Conservation (phyloP, 2,113 vertebrate genomes). For the Ammodytes marinus region DNA sequence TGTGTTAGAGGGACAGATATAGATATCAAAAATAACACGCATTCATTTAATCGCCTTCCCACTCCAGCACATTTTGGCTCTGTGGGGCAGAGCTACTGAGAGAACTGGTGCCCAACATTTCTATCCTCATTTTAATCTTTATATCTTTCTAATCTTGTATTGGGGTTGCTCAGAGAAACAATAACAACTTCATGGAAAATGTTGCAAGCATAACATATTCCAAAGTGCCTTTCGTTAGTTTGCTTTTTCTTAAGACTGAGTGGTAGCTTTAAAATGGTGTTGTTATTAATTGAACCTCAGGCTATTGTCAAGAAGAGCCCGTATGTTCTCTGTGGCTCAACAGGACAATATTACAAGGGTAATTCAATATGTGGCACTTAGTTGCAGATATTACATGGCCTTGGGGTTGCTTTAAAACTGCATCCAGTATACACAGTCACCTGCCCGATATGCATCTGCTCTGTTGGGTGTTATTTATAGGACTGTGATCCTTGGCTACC, state of each 20-base stretch:
- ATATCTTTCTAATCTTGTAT: constrained; percentile 30
- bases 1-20: constrained; percentile 8
- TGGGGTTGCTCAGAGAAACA: constrained; percentile 11
- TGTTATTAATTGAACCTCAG: neutral
- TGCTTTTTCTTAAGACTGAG: constrained; percentile 5
- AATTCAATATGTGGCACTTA: neutral
- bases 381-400: neutral
- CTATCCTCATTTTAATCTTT: constrained; percentile 3
- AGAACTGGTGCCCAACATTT: constrained; percentile 14
- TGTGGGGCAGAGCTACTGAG: constrained; percentile 4
- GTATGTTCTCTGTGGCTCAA: neutral
- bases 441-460: neutral
- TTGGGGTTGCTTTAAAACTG: neutral
- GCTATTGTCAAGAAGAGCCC: neutral
- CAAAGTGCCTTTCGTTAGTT: neutral
- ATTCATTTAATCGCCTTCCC: constrained; percentile 8
- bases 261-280: neutral
- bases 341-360: neutral
- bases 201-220: neutral
- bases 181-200: constrained; percentile 18
- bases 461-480: constrained; percentile 54
- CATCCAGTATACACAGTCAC: neutral
- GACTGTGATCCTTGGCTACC: constrained; percentile 39
- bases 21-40: constrained; percentile 14
- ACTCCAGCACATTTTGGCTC: neutral